These are phyloP conservation scores for Monopis laevigella DNA, from an alignment of 2,888 invertebrate species.

Conservation along the genomic window DNA sequence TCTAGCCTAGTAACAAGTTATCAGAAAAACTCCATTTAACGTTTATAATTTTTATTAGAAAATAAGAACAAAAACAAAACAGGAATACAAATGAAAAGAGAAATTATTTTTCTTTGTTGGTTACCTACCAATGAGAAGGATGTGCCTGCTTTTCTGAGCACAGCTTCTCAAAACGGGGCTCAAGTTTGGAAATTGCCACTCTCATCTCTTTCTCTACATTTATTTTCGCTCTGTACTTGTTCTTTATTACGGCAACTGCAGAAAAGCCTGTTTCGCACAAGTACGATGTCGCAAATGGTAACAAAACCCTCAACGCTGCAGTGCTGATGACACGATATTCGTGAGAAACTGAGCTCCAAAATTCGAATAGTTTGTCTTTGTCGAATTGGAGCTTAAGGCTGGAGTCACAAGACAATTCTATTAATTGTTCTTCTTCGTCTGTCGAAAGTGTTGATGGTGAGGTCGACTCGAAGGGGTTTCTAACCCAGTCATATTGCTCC, in stretches of 20 bases:
- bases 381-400: slow-evolving; percentile 20
- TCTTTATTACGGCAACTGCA: slow-evolving; percentile 22
- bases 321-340: slow-evolving; percentile 20
- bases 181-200: slow-evolving; percentile 17
- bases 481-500: too few species aligned
- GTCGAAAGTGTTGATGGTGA: not conserved
- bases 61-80: slow-evolving; percentile 12
- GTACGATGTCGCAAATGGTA: slow-evolving; percentile 22
- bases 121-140: slow-evolving; percentile 19
- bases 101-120: slow-evolving; percentile 11
- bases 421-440: not conserved
- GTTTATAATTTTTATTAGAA: slow-evolving; percentile 13
- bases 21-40: slow-evolving; percentile 8
- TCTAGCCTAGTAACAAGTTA: slow-evolving; percentile 10
- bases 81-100: slow-evolving; percentile 12
- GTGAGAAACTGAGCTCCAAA: slow-evolving; percentile 17
- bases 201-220: slow-evolving; percentile 17
- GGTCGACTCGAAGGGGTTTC: not conserved
- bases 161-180: slow-evolving; percentile 18
- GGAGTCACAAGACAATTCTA: slow-evolving; percentile 17
- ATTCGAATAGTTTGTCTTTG: slow-evolving; percentile 18
- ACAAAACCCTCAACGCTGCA: slow-evolving; percentile 17
- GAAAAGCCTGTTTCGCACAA: slow-evolving; percentile 22
- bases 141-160: slow-evolving; percentile 17
- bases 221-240: slow-evolving; percentile 19